Conservation (phyloP, 2,113 vertebrate genomes). For the Daboia siamensis region DNA sequence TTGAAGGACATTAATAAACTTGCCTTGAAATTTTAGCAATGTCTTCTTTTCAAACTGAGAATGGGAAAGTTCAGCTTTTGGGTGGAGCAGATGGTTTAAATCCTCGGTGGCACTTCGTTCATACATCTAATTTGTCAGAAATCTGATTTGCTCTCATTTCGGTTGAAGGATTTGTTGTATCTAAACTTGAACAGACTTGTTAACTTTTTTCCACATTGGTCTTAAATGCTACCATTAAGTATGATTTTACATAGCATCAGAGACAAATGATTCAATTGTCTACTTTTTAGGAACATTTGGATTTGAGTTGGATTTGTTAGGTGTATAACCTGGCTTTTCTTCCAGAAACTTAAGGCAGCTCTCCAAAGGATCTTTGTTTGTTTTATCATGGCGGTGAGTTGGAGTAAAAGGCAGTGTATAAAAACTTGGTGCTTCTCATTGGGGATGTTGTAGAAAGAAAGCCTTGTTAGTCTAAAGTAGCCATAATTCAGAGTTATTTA, state of each 20-base stretch:
- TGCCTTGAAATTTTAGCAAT: background rate
- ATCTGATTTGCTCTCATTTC: background rate
- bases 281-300: background rate
- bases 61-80: background rate
- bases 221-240: constrained; percentile 16
- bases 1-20: background rate
- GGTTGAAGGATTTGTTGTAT: background rate
- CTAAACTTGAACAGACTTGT: background rate
- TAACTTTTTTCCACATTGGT: background rate
- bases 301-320: background rate
- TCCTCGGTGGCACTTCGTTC: background rate
- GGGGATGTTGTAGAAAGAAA: background rate
- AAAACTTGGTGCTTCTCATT: background rate
- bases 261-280: background rate
- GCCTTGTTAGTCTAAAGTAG: background rate
- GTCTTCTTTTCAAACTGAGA: constrained; percentile 18
- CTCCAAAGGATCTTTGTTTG: background rate
- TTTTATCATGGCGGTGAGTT: background rate
- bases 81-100: background rate
- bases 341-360: background rate
- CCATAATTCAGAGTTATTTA: background rate
- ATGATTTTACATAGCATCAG: background rate
- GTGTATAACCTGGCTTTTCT: background rate
- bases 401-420: background rate
- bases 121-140: background rate